Base-by-base conservation (phyloP, 2,113 vertebrate genomes). In the Daboia siamensis region DNA sequence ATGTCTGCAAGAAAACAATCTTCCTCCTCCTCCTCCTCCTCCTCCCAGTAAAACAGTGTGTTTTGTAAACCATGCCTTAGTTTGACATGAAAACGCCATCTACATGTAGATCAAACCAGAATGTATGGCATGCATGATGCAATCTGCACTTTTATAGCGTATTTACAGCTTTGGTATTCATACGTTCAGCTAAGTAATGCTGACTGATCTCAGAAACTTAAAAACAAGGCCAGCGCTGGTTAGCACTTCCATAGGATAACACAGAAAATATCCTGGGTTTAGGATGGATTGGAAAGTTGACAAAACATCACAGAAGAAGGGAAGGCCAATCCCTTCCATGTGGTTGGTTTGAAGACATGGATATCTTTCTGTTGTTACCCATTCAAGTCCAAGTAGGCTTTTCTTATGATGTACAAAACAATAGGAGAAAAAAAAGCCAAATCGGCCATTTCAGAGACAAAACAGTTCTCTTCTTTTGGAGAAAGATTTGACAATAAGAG, bases 401-500 rank as follows among this genome's bases (percentile, higher is more conserved):
- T 74, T 74, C 5, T 33, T 17, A 17, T 6, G n/a, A 33, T 74
- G n/a, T 17, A 74, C n/a, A 74, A 33, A 33, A 74, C 15, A 20
- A 20, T 56, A 56, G 55, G 55, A 33, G n/a, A 57, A 6, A 57
- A 4, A 29, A 29, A 48, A 48, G 24, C 64, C 39, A 13, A 48
- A 12, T 26, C 87, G 69, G 54, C 64, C 44, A 51, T 90, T 90
- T 90, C 55, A 29, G 88, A 55, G 59, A 88, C 64, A 86, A 57
- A 86, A 90, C 52, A 21, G 74, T 84, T 89, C 52, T 59, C 87
- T 84, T 57, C 15, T 90, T 84, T 48, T 61, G 61, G 2, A 92
- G 64, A 84, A 52, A n/a, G 44, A 90, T 92, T 86, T 90, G 88
- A 92, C 88, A 86, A 86, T 86, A 9, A 33, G 59, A 61, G 24